These are phyloP conservation scores for Microctenopoma steveboyesi DNA, from an alignment of 2,797 vertebrate species.

Conservation along the genomic window DNA sequence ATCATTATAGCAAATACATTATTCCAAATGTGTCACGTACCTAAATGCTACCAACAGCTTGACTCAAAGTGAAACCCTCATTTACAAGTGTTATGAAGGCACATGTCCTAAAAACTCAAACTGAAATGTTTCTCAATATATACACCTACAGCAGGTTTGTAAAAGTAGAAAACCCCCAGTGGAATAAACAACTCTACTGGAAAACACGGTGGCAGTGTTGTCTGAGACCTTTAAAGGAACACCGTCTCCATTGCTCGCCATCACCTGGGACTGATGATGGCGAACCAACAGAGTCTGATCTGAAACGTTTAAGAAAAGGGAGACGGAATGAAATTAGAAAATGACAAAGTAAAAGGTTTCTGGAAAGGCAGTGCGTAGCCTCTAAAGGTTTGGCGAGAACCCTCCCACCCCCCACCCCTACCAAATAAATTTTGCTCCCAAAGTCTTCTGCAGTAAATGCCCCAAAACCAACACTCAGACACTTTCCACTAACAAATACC, in stretches of 20 bases:
- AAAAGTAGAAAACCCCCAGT: slow-evolving; percentile 69
- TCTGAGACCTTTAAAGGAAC: slow-evolving; percentile 42
- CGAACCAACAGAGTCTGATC: slow-evolving; percentile 38
- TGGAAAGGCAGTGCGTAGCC: slow-evolving; percentile 84
- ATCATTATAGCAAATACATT: slow-evolving; percentile 28
- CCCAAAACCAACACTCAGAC: slow-evolving; percentile 24
- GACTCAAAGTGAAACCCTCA: slow-evolving; percentile 65
- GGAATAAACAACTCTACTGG: slow-evolving; percentile 52
- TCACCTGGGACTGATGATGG: slow-evolving; percentile 5
- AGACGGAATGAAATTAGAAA: slow-evolving; percentile 71
- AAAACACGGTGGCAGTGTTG: slow-evolving; percentile 55
- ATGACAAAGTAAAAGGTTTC: slow-evolving; percentile 60
- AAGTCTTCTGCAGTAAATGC: slow-evolving; percentile 12
- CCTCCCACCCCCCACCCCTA: slow-evolving; percentile 10
- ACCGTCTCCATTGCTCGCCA: slow-evolving; percentile 37
- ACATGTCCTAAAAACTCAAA: slow-evolving; percentile 71
- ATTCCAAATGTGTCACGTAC: slow-evolving; percentile 29
- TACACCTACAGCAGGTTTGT: slow-evolving; percentile 53
- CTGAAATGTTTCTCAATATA: slow-evolving; percentile 41
- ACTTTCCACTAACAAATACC: slow-evolving; percentile 14
- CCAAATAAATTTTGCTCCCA: neutral
- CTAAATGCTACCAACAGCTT: slow-evolving; percentile 29
- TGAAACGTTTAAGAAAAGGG: slow-evolving; percentile 27
- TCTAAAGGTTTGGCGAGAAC: slow-evolving; percentile 74
- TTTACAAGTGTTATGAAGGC: slow-evolving; percentile 74